Base-by-base conservation (phyloP, 2,888 invertebrate genomes). In the Choristoneura rosaceana region DNA sequence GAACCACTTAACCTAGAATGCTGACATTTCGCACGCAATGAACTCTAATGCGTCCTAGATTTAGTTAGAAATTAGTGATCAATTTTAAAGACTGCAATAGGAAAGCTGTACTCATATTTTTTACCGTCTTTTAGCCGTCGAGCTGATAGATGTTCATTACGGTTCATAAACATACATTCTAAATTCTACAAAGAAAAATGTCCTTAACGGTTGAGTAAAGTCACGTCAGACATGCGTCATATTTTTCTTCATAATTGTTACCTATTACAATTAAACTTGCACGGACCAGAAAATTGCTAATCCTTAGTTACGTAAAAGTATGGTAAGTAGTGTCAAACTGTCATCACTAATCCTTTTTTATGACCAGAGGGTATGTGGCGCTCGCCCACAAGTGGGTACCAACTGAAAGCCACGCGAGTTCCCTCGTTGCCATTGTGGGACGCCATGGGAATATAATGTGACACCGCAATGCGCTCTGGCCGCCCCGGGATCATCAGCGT, bases 1-100 rank as follows among this genome's bases (percentile, higher is more conserved):
- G 71, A 71, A 68, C 62, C 67, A 71, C 71, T 71, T 71, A 68
- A 71, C 71, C 71, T 68, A 68, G 67, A 68, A 71, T 68, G 47
- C 63, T 59, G 68, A 58, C 67, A 71, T 67, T 71, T 71, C 58
- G 68, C 71, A 68, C 71, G 68, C 63, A 63, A 68, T 68, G 63
- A 63, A 63, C 62, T 68, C 50, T 71, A 71, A 71, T 68, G 68
- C 68, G 67, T 58, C 67, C 67, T 71, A 71, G 68, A 68, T 71
- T 71, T 55, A 38, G 67, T 15, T 45, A 58, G 50, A 71, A 63
- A 68, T 71, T 71, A 68, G 58, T 71, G 33, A 70, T 50, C 50
- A 50, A 10, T 70, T 17, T 70, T 70, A 50, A 70, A 60, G 41
- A 60, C 59, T 25, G 59, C 70, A 17, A 47, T 47, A 58, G 58